These are phyloP conservation scores for Cuniculus paca DNA, from an alignment of 2,797 vertebrate species.

Conservation along the genomic window DNA sequence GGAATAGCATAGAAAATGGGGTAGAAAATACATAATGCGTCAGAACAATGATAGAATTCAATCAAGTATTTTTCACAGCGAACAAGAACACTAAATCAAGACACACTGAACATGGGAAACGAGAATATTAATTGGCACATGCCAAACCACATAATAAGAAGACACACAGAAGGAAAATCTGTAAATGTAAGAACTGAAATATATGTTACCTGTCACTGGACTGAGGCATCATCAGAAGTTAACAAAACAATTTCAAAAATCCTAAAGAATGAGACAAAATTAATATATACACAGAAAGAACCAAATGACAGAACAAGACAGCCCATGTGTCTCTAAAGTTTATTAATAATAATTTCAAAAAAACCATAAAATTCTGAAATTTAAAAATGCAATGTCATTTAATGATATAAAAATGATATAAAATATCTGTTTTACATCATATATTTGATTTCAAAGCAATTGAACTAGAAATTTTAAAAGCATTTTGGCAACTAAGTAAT, in stretches of 20 bases:
- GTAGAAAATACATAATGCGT: not conserved
- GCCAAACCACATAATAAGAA: not conserved
- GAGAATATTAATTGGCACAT: not conserved
- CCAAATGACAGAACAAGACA: not conserved
- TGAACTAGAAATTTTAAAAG: not conserved
- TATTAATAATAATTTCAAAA: not conserved
- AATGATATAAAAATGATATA: not conserved
- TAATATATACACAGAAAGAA: not conserved
- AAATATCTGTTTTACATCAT: not conserved
- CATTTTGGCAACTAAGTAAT: not conserved
- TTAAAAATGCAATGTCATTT: not conserved
- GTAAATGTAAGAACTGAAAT: not conserved
- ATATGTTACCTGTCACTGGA: not conserved
- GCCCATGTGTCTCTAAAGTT: not conserved
- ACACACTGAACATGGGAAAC: not conserved
- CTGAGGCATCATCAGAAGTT: not conserved
- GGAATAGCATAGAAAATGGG: not conserved
- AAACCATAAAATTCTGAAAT: not conserved
- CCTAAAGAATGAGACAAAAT: not conserved
- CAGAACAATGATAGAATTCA: not conserved
- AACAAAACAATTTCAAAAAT: slow-evolving; percentile 4
- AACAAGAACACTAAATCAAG: not conserved
- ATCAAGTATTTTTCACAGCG: not conserved
- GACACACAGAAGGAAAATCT: not conserved
- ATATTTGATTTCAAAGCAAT: not conserved